Evolutionary conservation across 2,888 invertebrate genomes (phyloP).

Genomic region (Drepana falcataria): DNA sequence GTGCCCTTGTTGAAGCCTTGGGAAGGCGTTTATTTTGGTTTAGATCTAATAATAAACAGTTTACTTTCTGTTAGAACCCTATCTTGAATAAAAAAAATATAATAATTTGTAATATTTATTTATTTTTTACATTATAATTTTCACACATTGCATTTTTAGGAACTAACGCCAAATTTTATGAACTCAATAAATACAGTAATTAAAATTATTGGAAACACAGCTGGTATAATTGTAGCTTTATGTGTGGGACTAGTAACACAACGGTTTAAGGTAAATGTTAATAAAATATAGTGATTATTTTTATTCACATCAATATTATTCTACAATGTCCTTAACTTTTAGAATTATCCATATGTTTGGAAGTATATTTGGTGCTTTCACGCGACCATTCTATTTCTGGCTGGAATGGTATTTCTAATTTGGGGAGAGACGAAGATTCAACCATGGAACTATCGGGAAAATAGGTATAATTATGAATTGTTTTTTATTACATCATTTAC

Average conservation of each 20-base stretch:
- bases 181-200: slow-evolving; percentile 86
- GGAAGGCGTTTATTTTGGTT: no score
- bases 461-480: slow-evolving; percentile 13
- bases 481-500: no score
- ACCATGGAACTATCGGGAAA: slow-evolving; percentile 50
- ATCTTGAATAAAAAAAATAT: no score
- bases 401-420: slow-evolving; percentile 55
- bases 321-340: slow-evolving; percentile 5
- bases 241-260: slow-evolving; percentile 81
- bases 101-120: no score
- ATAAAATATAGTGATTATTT: no score
- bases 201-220: slow-evolving; percentile 83
- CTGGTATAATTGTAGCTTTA: slow-evolving; percentile 85
- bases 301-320: no score
- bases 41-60: no score
- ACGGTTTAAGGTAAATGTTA: slow-evolving; percentile 52
- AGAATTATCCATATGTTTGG: slow-evolving; percentile 55
- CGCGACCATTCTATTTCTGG: slow-evolving; percentile 47
- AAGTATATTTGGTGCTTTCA: slow-evolving; percentile 70
- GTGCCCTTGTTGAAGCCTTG: no score
- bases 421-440: slow-evolving; percentile 62
- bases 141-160: slow-evolving; percentile 64
- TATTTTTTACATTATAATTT: neutral
- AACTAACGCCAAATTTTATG: slow-evolving; percentile 85
- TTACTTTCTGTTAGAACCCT: no score